Conservation (phyloP, 2,797 vertebrate species). For the Phataginus tricuspis region DNA sequence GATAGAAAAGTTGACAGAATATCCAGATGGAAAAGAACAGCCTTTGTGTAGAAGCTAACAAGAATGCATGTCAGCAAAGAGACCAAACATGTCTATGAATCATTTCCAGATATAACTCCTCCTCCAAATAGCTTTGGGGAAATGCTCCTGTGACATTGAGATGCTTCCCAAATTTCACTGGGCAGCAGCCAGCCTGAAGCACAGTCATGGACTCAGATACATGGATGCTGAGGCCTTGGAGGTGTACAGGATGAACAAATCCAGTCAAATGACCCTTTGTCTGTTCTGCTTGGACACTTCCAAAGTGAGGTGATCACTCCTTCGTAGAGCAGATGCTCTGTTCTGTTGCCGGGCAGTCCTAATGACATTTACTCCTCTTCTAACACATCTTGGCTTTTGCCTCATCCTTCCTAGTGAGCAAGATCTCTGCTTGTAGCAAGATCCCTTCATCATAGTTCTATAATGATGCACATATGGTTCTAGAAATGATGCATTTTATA, state of each 20-base stretch:
- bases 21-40: not conserved
- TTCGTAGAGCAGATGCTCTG: not conserved
- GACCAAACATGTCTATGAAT: not conserved
- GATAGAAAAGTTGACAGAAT: not conserved
- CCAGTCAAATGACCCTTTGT: not conserved
- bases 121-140: not conserved
- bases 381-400: not conserved
- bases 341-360: not conserved
- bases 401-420: not conserved
- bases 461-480: too few relatives aligned
- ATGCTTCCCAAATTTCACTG: not conserved
- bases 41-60: not conserved
- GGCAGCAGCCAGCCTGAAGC: not conserved
- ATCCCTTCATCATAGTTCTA: not conserved
- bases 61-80: not conserved
- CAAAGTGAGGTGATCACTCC: not conserved
- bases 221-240: not conserved
- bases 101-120: not conserved
- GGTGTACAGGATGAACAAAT: not conserved
- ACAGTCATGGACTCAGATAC: not conserved
- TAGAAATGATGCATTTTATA: not conserved
- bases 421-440: not conserved
- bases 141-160: not conserved
- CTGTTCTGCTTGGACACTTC: not conserved
- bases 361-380: not conserved